Conservation (phyloP, 1,140 invertebrate genomes). For the Gryon sp. region DNA sequence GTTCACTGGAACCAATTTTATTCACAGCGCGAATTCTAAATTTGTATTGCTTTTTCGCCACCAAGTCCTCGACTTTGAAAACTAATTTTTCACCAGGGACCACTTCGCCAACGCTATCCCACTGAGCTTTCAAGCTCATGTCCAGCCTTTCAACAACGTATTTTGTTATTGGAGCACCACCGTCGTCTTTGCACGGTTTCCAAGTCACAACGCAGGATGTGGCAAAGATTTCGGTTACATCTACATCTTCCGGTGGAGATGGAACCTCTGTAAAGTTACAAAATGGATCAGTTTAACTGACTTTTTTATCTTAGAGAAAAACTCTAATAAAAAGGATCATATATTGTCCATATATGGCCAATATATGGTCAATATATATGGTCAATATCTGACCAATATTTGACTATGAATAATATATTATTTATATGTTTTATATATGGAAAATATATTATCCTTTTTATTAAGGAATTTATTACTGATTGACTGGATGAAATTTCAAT, state of each 20-base stretch:
- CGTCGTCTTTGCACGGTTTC: conserved; percentile 95
- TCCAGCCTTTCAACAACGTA: conserved; percentile 98
- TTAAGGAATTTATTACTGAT: no score
- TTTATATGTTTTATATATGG: no score
- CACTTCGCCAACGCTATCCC: conserved; percentile 91
- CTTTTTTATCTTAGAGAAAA: no score
- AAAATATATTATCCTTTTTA: no score
- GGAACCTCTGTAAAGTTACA: conserved; percentile 86
- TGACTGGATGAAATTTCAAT: no score
- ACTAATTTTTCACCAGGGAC: conserved; percentile 82
- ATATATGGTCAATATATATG: no score
- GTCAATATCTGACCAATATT: no score
- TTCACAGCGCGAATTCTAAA: conserved; percentile 97
- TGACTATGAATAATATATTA: no score
- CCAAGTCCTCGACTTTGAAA: conserved; percentile 93
- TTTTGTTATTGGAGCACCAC: conserved; percentile 92
- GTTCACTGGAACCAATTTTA: conserved; percentile 92
- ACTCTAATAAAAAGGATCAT: no score
- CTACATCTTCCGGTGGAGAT: conserved; percentile 90
- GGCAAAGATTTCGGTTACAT: conserved; percentile 95
- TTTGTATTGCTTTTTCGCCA: conserved; percentile 94
- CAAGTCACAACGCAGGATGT: conserved; percentile 95
- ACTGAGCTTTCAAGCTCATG: conserved; percentile 90
- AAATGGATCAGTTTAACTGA: conserved; percentile 20
- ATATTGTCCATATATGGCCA: no score